A percentile compares a stretch with the other conserved stretches of the same genome.
Conservation (phyloP, 2,888 invertebrate species). For the Agonopterix alstromeriana region DNA sequence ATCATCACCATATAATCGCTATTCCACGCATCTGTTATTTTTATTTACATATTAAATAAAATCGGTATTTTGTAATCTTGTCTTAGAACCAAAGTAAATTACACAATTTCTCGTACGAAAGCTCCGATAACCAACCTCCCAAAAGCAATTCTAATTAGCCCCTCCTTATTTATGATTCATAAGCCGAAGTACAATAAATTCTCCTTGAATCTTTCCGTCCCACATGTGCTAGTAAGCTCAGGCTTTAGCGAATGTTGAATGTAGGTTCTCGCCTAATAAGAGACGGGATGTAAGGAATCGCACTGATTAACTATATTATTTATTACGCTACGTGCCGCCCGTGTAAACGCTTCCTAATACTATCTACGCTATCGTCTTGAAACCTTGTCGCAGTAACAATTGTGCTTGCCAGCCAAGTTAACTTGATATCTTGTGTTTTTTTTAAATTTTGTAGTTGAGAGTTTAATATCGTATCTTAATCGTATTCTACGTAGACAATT, state of each 20-base stretch:
- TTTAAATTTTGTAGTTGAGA: too few relatives aligned
- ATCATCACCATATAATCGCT: too few relatives aligned
- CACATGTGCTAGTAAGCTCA: slow-evolving; percentile 72
- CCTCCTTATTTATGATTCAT: slow-evolving; percentile 74
- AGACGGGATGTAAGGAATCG: slow-evolving; percentile 74
- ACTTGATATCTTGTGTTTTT: too few relatives aligned
- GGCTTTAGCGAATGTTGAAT: slow-evolving; percentile 74
- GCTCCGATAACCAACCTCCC: slow-evolving; percentile 4
- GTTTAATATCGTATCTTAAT: too few relatives aligned
- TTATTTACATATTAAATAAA: too few relatives aligned
- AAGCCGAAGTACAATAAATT: slow-evolving; percentile 75
- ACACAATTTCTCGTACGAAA: not conserved
- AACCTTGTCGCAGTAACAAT: slow-evolving; percentile 40
- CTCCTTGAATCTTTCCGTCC: slow-evolving; percentile 67
- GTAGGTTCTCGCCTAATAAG: slow-evolving; percentile 73
- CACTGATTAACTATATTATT: slow-evolving; percentile 76
- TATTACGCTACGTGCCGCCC: slow-evolving; percentile 73
- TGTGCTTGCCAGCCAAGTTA: too few relatives aligned
- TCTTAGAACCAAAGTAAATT: too few relatives aligned
- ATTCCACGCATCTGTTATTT: too few relatives aligned
- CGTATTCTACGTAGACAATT: too few relatives aligned
- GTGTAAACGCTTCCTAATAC: slow-evolving; percentile 75
- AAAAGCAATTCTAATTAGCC: slow-evolving; percentile 70
- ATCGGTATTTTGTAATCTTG: too few relatives aligned
- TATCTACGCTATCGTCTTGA: slow-evolving; percentile 48